A percentile compares a stretch with the other conserved stretches of the same genome.
phyloP scores from a whole-genome alignment of 2,113 vertebrate species.

The Natator depressus region DNA sequence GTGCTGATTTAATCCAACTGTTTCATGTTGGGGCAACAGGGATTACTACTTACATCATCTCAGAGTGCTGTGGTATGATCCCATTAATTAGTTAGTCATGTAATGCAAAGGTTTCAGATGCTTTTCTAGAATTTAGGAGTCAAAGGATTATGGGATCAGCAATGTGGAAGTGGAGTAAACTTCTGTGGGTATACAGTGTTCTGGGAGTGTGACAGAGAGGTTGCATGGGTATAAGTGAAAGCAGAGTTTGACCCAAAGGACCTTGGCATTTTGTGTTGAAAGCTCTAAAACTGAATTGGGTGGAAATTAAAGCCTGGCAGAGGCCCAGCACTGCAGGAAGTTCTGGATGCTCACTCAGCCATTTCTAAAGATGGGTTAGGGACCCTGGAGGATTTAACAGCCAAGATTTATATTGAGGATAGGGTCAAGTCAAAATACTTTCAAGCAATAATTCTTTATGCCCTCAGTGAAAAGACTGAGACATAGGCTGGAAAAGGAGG shows the following conservation, averaged over 20 bases:
- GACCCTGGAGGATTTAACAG: neutral
- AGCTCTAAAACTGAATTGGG: neutral
- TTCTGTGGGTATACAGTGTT: neutral
- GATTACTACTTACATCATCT: neutral
- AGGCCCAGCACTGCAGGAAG: neutral
- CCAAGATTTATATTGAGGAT: neutral
- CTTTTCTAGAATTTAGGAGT: neutral
- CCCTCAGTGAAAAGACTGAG: neutral
- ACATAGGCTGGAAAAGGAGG: neutral
- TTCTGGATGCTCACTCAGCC: neutral
- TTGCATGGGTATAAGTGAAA: neutral
- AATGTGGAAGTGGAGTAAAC: neutral
- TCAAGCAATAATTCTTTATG: neutral
- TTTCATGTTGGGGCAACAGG: neutral
- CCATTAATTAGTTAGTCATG: neutral
- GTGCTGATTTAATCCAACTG: neutral
- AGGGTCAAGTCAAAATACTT: too few species aligned
- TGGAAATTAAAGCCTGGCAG: neutral
- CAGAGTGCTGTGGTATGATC: neutral
- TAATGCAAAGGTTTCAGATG: neutral
- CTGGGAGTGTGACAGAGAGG: neutral
- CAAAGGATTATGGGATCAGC: neutral
- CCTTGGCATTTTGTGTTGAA: neutral
- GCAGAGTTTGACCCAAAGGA: neutral
- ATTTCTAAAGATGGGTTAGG: neutral